A percentile compares a stretch with the other conserved stretches of the same genome.
These are phyloP conservation scores for Chlorodrepanis virens DNA, from an alignment of 2,113 vertebrate genomes.

Conservation along the genomic window DNA sequence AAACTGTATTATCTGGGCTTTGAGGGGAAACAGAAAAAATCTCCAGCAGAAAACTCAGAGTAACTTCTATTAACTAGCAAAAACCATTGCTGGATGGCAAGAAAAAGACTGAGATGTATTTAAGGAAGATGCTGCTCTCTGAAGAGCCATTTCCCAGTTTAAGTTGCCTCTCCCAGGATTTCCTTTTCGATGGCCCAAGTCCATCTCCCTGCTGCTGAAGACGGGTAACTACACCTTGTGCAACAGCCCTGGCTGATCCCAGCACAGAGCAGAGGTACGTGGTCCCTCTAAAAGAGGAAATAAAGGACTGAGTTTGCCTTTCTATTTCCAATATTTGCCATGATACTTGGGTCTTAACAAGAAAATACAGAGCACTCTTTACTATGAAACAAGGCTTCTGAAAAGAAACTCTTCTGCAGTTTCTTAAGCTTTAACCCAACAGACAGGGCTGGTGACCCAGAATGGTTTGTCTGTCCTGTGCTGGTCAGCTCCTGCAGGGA, in stretches of 20 bases:
- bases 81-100: not conserved
- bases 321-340: not conserved
- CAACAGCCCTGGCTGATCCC: not conserved
- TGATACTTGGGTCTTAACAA: not conserved
- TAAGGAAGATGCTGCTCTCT: not conserved
- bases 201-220: not conserved
- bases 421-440: not conserved
- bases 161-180: not conserved
- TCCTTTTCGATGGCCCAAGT: not conserved
- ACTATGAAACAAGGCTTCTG: not conserved
- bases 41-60: not conserved
- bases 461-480: not conserved
- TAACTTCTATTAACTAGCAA: not conserved
- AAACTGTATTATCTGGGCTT: not conserved
- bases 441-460: not conserved
- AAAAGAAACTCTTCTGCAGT: not conserved
- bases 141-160: not conserved
- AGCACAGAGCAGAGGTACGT: not conserved
- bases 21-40: not conserved
- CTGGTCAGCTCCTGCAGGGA: not conserved
- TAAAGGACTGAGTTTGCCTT: not conserved
- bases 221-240: no score
- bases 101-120: not conserved
- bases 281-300: not conserved
- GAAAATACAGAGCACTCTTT: not conserved